Base-by-base conservation (phyloP, 2,113 vertebrate genomes). In the Tetrax tetrax region DNA sequence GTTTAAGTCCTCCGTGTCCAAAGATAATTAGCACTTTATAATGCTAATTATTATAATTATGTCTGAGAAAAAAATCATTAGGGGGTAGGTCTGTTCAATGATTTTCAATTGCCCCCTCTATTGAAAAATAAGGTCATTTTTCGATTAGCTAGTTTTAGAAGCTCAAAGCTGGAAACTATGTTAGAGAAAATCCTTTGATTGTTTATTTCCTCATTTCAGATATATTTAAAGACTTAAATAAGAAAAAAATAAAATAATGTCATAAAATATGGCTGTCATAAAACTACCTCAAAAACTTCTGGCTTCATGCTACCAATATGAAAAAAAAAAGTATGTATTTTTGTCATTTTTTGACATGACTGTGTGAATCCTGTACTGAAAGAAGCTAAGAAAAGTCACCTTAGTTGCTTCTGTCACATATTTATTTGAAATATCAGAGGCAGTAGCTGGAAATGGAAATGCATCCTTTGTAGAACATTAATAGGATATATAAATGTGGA, bases 21-120 rank as follows among this genome's bases (percentile, higher is more conserved):
- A 98, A 98, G 98, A 98, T 98, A 98, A 98, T 98, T 98, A 98
- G 98, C 97, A 98, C 97, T 98, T 98, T 98, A 98, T 98, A 98
- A 98, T 98, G 98, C 96, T 98, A 98, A 98, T 98, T 98, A 98
- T 98, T 98, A 98, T 98, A 98, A 98, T 98, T 98, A 98, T 98
- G 97, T 98, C 97, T 98, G 98, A 98, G 98, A 98, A 98, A 98
- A 98, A 98, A 98, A 98, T 98, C 98, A 98, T 98, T 98, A 98
- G 97, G 98, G 98, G 98, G 97, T 98, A 98, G 90, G 98, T 96
- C 96, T 98, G 96, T 97, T 98, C 97, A 97, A 97, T 97, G 97
- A 98, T 98, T 98, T 98, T 98, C 98, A 98, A 98, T 98, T 98
- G 98, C 98, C 97, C 98, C 97, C 96, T 98, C 98, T 98, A 98